Evolutionary conservation across 1,140 invertebrate genomes (phyloP).

Genomic region (Drosophila auraria): DNA sequence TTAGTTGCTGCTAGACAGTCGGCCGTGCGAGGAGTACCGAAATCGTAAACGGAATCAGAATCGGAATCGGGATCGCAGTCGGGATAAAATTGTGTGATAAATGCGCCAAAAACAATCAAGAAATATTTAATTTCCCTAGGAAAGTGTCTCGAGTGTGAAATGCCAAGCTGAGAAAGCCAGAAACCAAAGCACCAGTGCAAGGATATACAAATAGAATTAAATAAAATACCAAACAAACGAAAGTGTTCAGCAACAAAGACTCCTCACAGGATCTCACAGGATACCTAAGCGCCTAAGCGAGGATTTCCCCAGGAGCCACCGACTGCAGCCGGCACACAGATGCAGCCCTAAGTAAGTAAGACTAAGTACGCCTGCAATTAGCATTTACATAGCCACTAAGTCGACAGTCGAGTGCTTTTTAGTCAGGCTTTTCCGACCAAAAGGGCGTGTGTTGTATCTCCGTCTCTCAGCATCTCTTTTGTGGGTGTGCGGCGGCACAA

Average conservation of each 20-base stretch:
- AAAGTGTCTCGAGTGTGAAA: constrained; percentile 46
- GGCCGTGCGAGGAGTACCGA: constrained; percentile 28
- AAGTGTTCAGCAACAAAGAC: constrained; percentile 68
- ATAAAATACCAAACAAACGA: constrained; percentile 39
- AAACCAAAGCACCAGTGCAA: constrained; percentile 41
- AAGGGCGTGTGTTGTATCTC: constrained; percentile 76
- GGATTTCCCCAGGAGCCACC: constrained; percentile 24
- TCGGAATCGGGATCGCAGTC: background rate
- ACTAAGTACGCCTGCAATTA: constrained; percentile 48
- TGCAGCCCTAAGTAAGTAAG: constrained; percentile 49
- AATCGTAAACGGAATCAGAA: constrained; percentile 7
- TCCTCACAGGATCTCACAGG: constrained; percentile 32
- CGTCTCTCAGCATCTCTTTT: constrained; percentile 54
- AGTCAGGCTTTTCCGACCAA: constrained; percentile 54
- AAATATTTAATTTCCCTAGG: constrained; percentile 20
- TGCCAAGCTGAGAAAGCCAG: constrained; percentile 30
- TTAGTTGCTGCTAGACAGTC: constrained; percentile 32
- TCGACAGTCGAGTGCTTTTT: constrained; percentile 24
- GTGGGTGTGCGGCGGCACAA: constrained; percentile 6
- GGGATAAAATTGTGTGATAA: background rate
- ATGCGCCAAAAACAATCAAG: background rate
- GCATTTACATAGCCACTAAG: constrained; percentile 38
- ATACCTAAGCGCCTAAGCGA: constrained; percentile 28
- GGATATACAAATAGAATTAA: constrained; percentile 12
- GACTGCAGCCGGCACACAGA: constrained; percentile 29